Evolutionary conservation across 1,140 invertebrate species (phyloP).

Genomic region (Heliconius melpomene): DNA sequence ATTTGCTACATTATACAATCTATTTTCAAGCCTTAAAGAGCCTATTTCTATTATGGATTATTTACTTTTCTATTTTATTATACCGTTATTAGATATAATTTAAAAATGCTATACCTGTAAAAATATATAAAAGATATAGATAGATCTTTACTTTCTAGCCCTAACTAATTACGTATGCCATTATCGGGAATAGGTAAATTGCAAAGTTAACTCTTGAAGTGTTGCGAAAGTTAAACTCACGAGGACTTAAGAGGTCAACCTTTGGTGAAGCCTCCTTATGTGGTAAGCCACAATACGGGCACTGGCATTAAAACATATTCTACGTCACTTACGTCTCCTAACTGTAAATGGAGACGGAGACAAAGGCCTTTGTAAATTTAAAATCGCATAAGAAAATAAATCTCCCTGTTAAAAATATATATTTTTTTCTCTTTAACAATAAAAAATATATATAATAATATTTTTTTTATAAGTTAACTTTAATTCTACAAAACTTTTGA

Average conservation of each 20-base stretch:
- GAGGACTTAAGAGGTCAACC: constrained; percentile 14
- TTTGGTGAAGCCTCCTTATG: constrained; percentile 1
- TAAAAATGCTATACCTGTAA: neutral
- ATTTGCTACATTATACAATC: too few relatives aligned
- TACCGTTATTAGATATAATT: neutral
- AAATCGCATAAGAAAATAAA: too few relatives aligned
- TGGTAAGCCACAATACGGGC: constrained; percentile 14
- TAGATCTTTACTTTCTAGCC: neutral
- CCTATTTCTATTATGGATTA: too few relatives aligned
- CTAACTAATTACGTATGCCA: neutral
- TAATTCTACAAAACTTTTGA: too few relatives aligned
- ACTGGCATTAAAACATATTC: neutral
- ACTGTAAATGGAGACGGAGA: neutral
- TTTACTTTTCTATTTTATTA: too few relatives aligned
- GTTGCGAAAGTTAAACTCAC: constrained; percentile 16
- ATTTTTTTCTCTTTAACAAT: too few relatives aligned
- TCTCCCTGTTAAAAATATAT: too few relatives aligned
- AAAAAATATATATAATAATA: too few relatives aligned
- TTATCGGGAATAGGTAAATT: neutral
- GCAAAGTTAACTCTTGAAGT: neutral
- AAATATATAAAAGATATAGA: neutral
- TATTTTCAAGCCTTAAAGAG: too few relatives aligned
- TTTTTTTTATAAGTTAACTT: too few relatives aligned
- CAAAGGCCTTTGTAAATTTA: too few relatives aligned
- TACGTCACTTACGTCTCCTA: neutral